Percentiles rank a stretch among this genome's conserved stretches.
phyloP scores from a whole-genome alignment of 2,113 vertebrate species.

The Trematomus loennbergii region DNA sequence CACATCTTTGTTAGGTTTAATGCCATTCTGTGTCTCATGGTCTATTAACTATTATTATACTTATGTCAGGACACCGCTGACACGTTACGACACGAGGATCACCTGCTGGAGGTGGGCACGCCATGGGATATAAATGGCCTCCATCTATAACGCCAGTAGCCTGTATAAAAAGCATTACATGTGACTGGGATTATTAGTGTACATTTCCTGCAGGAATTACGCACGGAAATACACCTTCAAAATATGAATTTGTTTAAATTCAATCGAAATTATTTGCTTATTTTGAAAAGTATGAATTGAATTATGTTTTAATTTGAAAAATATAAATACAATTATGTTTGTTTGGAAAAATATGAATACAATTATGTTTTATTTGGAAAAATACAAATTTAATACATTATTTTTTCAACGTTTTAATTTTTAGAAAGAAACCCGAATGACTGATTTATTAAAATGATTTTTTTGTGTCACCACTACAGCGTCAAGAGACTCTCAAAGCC shows the following conservation, averaged over 20 bases:
- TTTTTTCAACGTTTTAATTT: neutral
- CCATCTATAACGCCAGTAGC: slow-evolving; percentile 72
- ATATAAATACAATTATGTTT: neutral
- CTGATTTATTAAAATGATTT: neutral
- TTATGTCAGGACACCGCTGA: slow-evolving; percentile 89
- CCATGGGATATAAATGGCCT: slow-evolving; percentile 76
- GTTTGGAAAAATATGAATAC: neutral
- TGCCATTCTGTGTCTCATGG: slow-evolving; percentile 91
- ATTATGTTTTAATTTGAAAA: neutral
- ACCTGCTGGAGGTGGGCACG: slow-evolving; percentile 93
- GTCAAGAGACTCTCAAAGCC: slow-evolving; percentile 66
- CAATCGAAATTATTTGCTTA: neutral
- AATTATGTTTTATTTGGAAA: neutral
- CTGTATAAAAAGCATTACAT: slow-evolving; percentile 55
- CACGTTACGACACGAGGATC: slow-evolving; percentile 91
- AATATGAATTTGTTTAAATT: neutral
- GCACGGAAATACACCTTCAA: neutral
- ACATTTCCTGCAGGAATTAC: neutral
- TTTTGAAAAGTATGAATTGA: neutral
- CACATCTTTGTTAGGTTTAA: slow-evolving; percentile 94
- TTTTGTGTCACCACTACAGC: slow-evolving; percentile 54
- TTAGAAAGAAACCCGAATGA: neutral
- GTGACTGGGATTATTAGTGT: slow-evolving; percentile 11
- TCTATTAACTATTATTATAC: slow-evolving; percentile 98
- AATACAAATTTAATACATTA: neutral